Evolutionary conservation across 2,113 vertebrate species (phyloP), one percentile per base, ranked within the genome.

Genomic region (Neolamprologus tretocephalus): DNA sequence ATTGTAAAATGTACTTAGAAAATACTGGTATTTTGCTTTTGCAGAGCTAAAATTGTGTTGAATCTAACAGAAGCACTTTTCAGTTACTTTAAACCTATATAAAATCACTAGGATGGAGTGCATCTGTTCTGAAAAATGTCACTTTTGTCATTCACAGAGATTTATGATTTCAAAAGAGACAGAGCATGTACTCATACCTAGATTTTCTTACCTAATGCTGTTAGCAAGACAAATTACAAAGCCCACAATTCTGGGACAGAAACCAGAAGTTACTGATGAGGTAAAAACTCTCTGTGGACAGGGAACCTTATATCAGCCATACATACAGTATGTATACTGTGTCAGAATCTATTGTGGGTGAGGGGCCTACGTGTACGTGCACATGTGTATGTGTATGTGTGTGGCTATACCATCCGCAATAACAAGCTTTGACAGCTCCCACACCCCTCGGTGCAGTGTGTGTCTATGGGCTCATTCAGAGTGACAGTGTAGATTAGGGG

Each of bases 401-500:
- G 93, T 87, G 89, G 73, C 94, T 95, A 86, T 85, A 94, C 85
- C 89, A 91, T 95, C 95, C 93, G 90, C 87, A 86, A 81, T 97
- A 96, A 97, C 96, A 95, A 96, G 92, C 95, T 80, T 91, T 96
- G 97, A 97, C 97, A 97, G 96, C 93, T 75, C 28, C 94, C 96
- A 95, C 94, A 93, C 92, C 95, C 96, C 95, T 96, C 94, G 78
- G 96, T 97, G 95, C 94, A 92, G 91, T 95, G 94, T 95, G 93
- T 91, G 92, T 96, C 93, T 95, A 87, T 75, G 90, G 87, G 93
- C 94, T 95, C 96, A 96, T 97, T 97, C 96, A 96, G 97, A 97
- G 95, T 96, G 97, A 97, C 97, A 97, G 96, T 95, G 95, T 94
- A 93, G 96, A 97, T 97, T 97, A 97, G 91, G 89, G 87, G 96